These are phyloP conservation scores for Diadumene lineata DNA, from an alignment of 92 coral and sea anemone genomes.

Conservation along the genomic window DNA sequence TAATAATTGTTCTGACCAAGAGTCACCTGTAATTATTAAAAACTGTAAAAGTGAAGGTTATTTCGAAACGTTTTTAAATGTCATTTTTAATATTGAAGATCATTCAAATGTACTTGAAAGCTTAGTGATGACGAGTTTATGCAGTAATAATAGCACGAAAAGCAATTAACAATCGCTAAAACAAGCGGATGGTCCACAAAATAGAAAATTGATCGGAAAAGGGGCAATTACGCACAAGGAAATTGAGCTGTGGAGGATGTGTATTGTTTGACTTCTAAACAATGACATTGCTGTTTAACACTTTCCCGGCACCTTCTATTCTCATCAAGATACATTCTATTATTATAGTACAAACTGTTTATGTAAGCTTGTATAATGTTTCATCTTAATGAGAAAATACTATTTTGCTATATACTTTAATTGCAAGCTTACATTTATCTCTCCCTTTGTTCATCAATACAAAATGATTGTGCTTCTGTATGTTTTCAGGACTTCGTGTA, in stretches of 20 bases:
- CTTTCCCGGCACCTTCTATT: conserved; percentile 17
- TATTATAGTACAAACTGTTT: conserved; percentile 14
- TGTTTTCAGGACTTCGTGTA: too few species aligned
- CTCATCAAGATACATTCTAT: conserved; percentile 8
- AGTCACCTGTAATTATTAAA: too few species aligned
- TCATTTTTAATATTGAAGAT: neutral
- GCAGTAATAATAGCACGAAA: conserved; percentile 18
- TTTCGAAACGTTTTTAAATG: neutral
- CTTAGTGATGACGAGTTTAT: conserved; percentile 18
- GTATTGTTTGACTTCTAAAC: conserved; percentile 36
- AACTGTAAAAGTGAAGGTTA: too few species aligned
- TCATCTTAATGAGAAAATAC: too few species aligned
- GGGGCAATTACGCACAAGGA: conserved; percentile 24
- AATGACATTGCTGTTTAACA: conserved; percentile 29
- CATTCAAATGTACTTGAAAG: neutral
- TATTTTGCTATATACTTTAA: too few species aligned
- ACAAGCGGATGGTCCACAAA: conserved; percentile 25
- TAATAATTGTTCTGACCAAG: too few species aligned
- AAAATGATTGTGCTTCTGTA: conserved; percentile 15
- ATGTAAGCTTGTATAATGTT: too few species aligned
- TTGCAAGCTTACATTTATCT: too few species aligned
- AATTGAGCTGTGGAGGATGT: conserved; percentile 44
- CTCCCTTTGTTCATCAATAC: too few species aligned
- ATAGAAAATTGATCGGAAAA: conserved; percentile 47
- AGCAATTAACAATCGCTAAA: conserved; percentile 28